Base-by-base conservation (phyloP, 2,888 invertebrate species). In the Pheosia gnoma region DNA sequence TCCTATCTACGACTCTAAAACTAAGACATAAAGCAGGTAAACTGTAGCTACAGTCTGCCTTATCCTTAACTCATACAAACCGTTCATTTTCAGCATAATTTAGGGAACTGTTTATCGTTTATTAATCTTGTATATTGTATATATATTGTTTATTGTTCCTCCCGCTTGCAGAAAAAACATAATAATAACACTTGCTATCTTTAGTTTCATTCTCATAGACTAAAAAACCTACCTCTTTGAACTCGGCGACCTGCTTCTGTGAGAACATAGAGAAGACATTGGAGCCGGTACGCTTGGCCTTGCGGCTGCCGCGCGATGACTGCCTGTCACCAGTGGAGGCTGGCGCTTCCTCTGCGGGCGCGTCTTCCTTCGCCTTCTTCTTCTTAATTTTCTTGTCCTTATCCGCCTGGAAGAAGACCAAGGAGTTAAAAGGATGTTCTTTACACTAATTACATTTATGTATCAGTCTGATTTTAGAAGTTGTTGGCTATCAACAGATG, bases 211-310 rank as follows among this genome's bases (percentile, higher is more conserved):
- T 10, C 8, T 43, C 43, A 43, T 9, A 43, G 2, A 9, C 43
- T 43, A 43, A 51, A 51, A 4, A 9, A 51, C 51, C 51, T 25
- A 97, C 97, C 95, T 98, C 98, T 94, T 98, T 98, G 96, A 98
- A 98, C 94, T 98, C 98, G 83, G 98, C 97, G 85, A 98, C 97
- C 95, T 98, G 98, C 94, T 97, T 97, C 95, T 98, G 98, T 83
- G 98, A 96, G 96, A 98, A 98, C 97, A 98, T 98, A 87, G 98
- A 98, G 96, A 98, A 98, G 90, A 98, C 98, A 94, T 98, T 98
- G 95, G 98, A 98, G 82, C 98, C 98, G 88, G 97, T 96, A 89
- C 98, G 96, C 94, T 98, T 98, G 82, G 97, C 97, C 89, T 95
- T 94, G 89, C 95, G 96, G 91, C 97, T 97, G 80, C 97, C 97